phyloP scores from a whole-genome alignment of 2,113 vertebrate genomes.

The Erythrolamprus reginae region DNA sequence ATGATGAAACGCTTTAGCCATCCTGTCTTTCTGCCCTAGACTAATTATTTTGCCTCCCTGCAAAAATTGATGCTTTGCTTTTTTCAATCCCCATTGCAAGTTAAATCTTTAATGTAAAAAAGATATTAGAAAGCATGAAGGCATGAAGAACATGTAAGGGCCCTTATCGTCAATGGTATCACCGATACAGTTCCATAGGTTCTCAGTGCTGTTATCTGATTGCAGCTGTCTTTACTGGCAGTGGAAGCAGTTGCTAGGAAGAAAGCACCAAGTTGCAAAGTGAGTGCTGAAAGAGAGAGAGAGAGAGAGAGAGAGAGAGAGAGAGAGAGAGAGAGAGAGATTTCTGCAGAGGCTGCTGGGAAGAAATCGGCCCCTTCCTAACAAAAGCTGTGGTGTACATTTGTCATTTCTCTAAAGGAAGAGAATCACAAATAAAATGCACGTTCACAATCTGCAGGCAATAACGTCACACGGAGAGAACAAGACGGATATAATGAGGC shows the following conservation, averaged over 20 bases:
- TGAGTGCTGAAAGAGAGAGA: not conserved
- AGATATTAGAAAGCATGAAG: not conserved
- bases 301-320: fast-evolving
- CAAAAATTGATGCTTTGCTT: not conserved
- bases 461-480: not conserved
- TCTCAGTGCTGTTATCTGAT: not conserved
- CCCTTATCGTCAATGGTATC: not conserved
- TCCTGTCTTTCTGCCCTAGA: not conserved
- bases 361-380: not conserved
- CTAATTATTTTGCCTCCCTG: not conserved
- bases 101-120: not conserved
- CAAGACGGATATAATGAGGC: not conserved
- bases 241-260: not conserved
- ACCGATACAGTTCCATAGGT: not conserved
- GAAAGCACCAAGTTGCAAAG: not conserved
- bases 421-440: not conserved
- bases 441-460: not conserved
- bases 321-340: not conserved
- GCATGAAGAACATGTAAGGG: not conserved
- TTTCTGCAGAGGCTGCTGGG: too few species aligned
- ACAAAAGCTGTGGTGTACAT: not conserved
- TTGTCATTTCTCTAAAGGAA: not conserved
- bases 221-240: not conserved
- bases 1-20: not conserved
- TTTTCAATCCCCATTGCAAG: not conserved